Conservation (phyloP, 2,888 invertebrate species). For the Lycocerus yunnanus region DNA sequence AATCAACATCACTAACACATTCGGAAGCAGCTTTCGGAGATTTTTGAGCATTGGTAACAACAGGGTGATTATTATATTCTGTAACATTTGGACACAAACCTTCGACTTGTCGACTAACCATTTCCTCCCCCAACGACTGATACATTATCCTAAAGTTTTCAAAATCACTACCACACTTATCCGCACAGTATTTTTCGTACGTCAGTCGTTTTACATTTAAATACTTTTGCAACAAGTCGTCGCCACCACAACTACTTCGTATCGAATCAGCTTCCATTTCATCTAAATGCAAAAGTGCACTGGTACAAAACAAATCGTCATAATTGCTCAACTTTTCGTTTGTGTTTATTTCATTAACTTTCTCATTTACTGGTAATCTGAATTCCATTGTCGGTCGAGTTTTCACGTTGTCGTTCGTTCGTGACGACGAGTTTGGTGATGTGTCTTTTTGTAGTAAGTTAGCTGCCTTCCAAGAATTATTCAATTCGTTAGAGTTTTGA, state of each 20-base stretch:
- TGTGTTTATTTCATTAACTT: neutral
- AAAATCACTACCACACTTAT: conserved; percentile 9
- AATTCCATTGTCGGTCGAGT: neutral
- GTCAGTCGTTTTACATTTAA: conserved; percentile 5
- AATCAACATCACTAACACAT: conserved; percentile 21
- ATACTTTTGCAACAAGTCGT: conserved; percentile 17
- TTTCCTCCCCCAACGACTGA: neutral
- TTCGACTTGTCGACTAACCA: neutral
- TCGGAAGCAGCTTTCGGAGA: conserved; percentile 5
- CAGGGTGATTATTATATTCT: neutral
- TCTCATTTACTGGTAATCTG: neutral
- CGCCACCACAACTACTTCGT: neutral
- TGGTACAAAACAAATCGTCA: conserved; percentile 12
- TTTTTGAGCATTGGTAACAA: neutral
- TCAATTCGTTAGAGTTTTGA: neutral
- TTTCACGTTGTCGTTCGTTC: neutral
- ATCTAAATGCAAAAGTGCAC: neutral
- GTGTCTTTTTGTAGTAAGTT: neutral
- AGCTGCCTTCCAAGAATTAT: neutral
- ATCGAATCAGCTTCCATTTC: neutral
- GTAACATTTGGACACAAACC: conserved; percentile 4
- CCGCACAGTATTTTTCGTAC: conserved; percentile 6
- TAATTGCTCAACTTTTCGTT: conserved; percentile 17
- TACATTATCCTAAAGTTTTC: neutral
- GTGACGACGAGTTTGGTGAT: too few relatives aligned